Evolutionary conservation across 1,140 invertebrate species (phyloP).

Genomic region (Cyclargus thomasi): DNA sequence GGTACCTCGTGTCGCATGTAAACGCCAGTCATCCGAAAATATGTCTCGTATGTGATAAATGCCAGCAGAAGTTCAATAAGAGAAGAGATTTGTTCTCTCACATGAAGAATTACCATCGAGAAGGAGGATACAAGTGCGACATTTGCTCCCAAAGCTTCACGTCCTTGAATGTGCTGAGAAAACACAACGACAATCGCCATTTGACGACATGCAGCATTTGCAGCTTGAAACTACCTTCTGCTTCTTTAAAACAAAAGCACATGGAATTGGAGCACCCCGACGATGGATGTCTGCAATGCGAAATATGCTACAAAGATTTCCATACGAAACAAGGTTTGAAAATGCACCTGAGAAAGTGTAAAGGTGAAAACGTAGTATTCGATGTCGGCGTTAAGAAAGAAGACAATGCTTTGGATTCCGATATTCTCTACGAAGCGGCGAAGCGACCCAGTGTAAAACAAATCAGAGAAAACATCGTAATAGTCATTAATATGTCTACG

Average conservation of each 20-base stretch:
- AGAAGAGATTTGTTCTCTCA: conserved; percentile 61
- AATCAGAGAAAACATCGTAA: conserved; percentile 59
- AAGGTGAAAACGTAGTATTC: conserved; percentile 33
- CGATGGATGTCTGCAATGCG: conserved; percentile 53
- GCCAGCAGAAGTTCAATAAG: conserved; percentile 64
- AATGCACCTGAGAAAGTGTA: conserved; percentile 62
- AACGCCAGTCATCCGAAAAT: conserved; percentile 62
- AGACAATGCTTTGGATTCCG: conserved; percentile 47
- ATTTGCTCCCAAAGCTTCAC: conserved; percentile 49
- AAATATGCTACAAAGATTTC: conserved; percentile 58
- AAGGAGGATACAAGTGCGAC: conserved; percentile 60
- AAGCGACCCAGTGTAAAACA: conserved; percentile 61
- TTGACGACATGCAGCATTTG: conserved; percentile 55
- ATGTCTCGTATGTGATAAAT: conserved; percentile 57
- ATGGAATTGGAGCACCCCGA: conserved; percentile 61
- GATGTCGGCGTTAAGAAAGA: conserved; percentile 49
- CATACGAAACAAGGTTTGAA: conserved; percentile 60
- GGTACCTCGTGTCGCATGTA: conserved; percentile 59
- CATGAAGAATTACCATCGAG: conserved; percentile 63
- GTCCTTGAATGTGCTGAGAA: conserved; percentile 57
- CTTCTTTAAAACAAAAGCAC: conserved; percentile 57
- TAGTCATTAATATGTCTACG: conserved; percentile 62
- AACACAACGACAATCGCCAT: conserved; percentile 59
- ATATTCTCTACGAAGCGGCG: conserved; percentile 38
- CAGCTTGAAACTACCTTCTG: conserved; percentile 52